Evolutionary conservation across 2,888 invertebrate species (phyloP), one percentile per base, ranked within the genome.

Genomic region (Torymus tubicola): DNA sequence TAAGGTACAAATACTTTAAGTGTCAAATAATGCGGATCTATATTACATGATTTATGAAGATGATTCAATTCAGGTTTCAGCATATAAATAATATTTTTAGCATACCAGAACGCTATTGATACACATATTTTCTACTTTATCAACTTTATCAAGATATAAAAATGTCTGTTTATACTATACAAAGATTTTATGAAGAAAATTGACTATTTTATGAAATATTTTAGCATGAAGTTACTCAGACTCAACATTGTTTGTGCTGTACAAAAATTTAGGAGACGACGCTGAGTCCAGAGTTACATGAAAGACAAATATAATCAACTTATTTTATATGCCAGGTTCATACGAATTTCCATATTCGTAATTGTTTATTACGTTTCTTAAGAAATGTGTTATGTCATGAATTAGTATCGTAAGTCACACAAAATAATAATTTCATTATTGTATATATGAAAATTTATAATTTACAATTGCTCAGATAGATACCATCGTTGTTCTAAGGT

Each of bases 151-250:
- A 42, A 74, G 58, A 70, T 12, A 67, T 69, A 69, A 57, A 73
- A 74, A 69, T 21, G 31, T 21, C 11, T 42, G 5, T 67, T 31
- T 50, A 74, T 52, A 63, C 58, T 79, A 58, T 74, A 74, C 68
- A 68, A 69, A 64, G 21, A 63, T 74, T 61, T 63, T 52, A 68
- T 31, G 31, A 79, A 68, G 60, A 24, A 74, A 79, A 79, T 74
- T 63, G 52, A 78, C 69, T 79, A 63, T 69, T 70, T 65, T 63
- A 79, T 60, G 58, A 72, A 78, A 69, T 74, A 79, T 73, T 73
- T 31, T 64, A 73, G 74, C 74, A 70, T 58, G 16, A 79, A 74
- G 58, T 64, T 69, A 69, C 60, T 74, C 64, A 64, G 74, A 74
- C 69, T 74, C 70, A 65, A 2, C 16, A 70, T 70, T 74, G 70